Base-by-base conservation (phyloP, 2,888 invertebrate genomes). In the Empis stercorea region DNA sequence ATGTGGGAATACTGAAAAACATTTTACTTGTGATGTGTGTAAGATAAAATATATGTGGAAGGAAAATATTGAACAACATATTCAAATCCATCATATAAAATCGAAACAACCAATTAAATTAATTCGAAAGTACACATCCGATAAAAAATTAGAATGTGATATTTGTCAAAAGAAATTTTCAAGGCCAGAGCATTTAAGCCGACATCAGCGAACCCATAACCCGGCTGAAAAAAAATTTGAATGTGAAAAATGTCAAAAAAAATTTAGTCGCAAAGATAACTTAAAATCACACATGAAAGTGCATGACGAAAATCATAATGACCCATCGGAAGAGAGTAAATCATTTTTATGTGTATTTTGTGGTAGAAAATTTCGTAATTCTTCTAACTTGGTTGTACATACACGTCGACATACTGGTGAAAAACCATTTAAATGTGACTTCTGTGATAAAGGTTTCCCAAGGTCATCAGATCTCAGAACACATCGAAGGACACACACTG, bases 331-430 rank as follows among this genome's bases (percentile, higher is more conserved):
- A 13, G 40, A 40, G 23, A 20, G 40, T 23, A 40, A 40, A 40
- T 74, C 74, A 45, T 66, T 62, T 37, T 61, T 78, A 5, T 79
- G 78, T 49, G 68, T 76, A 5, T 78, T 77, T 57, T 78, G 78
- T 55, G 78, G 78, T 1, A 70, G 75, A 13, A 73, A 75, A 9
- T 77, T 78, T 53, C 73, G 76, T 23, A 78, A 76, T 51, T 77
- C 77, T 0, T 78, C 78, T 0, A 78, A 78, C 57, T 64, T 78
- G 11, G 76, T 77, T 15, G 76, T 81, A 3, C 81, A 81, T 55
- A 79, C 80, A 75, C 72, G 80, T 1, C 71, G 79, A 0, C 81
- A 81, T 54, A 81, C 80, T 0, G 80, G 80, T 9, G 78, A 78
- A 55, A 78, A 78, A 53, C 78, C 78, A 0, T 78, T 77, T 53